Base-by-base conservation (phyloP, 2,113 vertebrate genomes). In the Ceyx cyanopectus region DNA sequence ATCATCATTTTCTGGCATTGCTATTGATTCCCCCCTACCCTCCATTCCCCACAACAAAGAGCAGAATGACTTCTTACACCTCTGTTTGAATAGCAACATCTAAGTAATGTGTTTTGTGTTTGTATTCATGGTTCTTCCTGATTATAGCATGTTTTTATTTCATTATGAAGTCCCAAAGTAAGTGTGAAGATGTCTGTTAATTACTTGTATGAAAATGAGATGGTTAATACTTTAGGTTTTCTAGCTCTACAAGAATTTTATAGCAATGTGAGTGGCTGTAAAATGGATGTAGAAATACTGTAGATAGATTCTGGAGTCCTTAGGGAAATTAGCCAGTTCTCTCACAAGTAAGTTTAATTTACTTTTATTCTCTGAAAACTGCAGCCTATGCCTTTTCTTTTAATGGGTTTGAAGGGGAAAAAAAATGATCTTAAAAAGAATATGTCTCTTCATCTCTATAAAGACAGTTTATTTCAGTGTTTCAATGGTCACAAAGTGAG, bases 281-380 rank as follows among this genome's bases (percentile, higher is more conserved):
- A 95, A 95, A 83, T 72, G 60, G 24, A 54, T 89, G 30, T 92
- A 78, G 61, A 94, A 94, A 91, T 79, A 90, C 23, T 76, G 34
- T 87, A 91, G 81, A 79, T 86, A 89, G 67, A 82, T 90, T 68
- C 48, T 46, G 61, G 37, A 66, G 40, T 95, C 92, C 70, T 69
- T 22, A 57, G 87, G 94, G 96, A 92, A 93, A 97, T 96, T 63
- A 95, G 74, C 80, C 73, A 67, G 41, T 92, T 94, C 73, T 68
- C 32, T 83, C 92, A 95, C 75, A 66, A 84, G 83, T 92, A 94
- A 70, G 81, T 96, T 96, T 95, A 91, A 96, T 97, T 96, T 94
- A 91, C 85, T 97, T 97, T 96, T 94, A 81, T 73, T 68, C 48
- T 37, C 57, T 82, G 37, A 92, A 96, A 96, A 90, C 67, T 84